A percentile compares a stretch with the other conserved stretches of the same genome.
phyloP scores from a whole-genome alignment of 1,140 invertebrate species.

The Epicauta chinensis region DNA sequence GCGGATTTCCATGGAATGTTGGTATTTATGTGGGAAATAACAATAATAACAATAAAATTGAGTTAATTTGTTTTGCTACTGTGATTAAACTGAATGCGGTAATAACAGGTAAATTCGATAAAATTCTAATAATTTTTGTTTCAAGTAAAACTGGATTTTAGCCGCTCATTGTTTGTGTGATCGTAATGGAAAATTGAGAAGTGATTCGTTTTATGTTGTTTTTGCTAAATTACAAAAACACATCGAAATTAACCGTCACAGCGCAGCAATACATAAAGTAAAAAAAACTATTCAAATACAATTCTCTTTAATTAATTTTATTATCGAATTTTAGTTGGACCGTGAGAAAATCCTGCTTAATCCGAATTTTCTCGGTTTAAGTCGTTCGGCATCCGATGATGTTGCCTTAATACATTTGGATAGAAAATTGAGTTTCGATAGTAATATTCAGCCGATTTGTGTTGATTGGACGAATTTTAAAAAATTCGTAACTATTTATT shows the following conservation, averaged over 20 bases:
- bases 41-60: not conserved
- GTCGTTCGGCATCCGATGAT: not conserved
- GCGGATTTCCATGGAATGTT: conserved; percentile 7
- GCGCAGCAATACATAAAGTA: no score
- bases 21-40: conserved; percentile 1
- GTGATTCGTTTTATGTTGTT: conserved; percentile 2
- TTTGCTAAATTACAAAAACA: not conserved
- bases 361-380: conserved; percentile 1
- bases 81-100: conserved; percentile 2
- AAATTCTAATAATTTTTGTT: not conserved
- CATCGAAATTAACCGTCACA: not conserved
- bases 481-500: not conserved
- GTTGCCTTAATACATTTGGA: not conserved
- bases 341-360: not conserved
- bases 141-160: not conserved
- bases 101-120: conserved; percentile 1
- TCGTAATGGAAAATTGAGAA: not conserved
- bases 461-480: not conserved
- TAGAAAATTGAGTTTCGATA: conserved; percentile 2
- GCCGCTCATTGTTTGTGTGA: conserved; percentile 10
- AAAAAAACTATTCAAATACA: no score
- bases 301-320: no score
- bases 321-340: no score
- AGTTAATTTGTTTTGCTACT: conserved; percentile 7
- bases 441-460: conserved; percentile 2